Percentiles rank a stretch among this genome's conserved stretches.
phyloP scores from a whole-genome alignment of 2,888 invertebrate genomes.

The Oscheius sp. region DNA sequence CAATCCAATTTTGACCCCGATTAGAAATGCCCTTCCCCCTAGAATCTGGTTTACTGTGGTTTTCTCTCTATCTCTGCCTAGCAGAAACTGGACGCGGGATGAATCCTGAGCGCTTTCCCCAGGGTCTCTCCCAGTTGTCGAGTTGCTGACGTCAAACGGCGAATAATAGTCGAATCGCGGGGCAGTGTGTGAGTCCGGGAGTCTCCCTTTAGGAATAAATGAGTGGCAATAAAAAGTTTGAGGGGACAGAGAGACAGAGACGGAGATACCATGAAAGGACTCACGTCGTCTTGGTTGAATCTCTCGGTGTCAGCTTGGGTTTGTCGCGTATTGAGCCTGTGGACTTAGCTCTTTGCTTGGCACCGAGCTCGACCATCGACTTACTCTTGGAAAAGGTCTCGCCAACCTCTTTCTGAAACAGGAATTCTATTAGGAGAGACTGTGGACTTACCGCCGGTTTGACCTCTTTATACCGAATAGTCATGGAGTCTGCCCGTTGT shows the following conservation, averaged over 20 bases:
- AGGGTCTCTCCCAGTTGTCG: slow-evolving; percentile 28
- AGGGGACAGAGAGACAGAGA: neutral
- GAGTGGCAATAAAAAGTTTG: neutral
- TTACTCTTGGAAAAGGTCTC: slow-evolving; percentile 31
- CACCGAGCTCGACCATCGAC: slow-evolving; percentile 35
- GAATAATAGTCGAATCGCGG: slow-evolving; percentile 34
- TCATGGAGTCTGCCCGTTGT: slow-evolving; percentile 37
- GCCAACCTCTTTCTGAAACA: slow-evolving; percentile 6
- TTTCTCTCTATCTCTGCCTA: neutral
- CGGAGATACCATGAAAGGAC: neutral
- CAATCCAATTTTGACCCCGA: no score
- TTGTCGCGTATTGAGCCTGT: slow-evolving; percentile 28
- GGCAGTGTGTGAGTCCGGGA: slow-evolving; percentile 1
- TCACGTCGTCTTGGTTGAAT: slow-evolving; percentile 32
- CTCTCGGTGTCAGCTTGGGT: slow-evolving; percentile 21
- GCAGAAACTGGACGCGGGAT: neutral
- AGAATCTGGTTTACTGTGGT: slow-evolving; percentile 6
- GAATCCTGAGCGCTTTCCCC: neutral
- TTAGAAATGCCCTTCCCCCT: neutral
- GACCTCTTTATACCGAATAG: slow-evolving; percentile 32
- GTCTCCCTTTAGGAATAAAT: neutral
- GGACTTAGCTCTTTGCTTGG: slow-evolving; percentile 17
- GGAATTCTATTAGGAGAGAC: neutral
- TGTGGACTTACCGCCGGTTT: slow-evolving; percentile 4
- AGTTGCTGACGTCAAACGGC: slow-evolving; percentile 35